Base-by-base conservation (phyloP, 2,797 vertebrate species). In the Astyanax mexicanus region DNA sequence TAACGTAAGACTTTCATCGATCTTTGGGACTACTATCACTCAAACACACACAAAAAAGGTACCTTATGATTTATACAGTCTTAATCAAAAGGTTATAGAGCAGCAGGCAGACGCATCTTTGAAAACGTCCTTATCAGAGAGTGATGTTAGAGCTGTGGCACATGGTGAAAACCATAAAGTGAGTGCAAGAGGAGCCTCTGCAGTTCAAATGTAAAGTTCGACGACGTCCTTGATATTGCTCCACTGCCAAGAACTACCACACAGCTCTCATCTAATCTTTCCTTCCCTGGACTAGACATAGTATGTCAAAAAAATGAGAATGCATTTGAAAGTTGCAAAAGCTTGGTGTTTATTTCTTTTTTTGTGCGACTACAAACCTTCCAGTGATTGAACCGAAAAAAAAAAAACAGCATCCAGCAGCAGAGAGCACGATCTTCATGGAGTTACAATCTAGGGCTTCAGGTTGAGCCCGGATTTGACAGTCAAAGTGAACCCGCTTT, bases 351-450 rank as follows among this genome's bases (percentile, higher is more conserved):
- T 54, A 45, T 45, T 32, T 32, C 32, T 32, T 47, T 17, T n/a
- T 21, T 77, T 82, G 84, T 86, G 81, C 85, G 85, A 84, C 77
- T 62, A 45, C 58, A 40, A 79, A 74, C 37, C 83, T 90, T 85
- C 87, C 87, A 86, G 84, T 83, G 77, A 88, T 78, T 77, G 72
- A 88, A 86, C 65, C 49, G 49, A 52, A 52, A 21, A 21, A 75
- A 81, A 32, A 32, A 32, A 51, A 49, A 15, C 21, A 49, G 54
- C 60, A 37, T 47, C 65, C 69, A 80, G 66, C 71, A 74, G 69
- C 67, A 75, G 45, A 40, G 44, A 69, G 72, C 81, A 65, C 76
- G 32, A 61, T 23, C n/a, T 23, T 45, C 69, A 11, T 42, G 83
- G 87, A 86, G 72, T 61, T 58, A 73, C 78, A 78, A 80, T 85